Evolutionary conservation across 1,140 invertebrate species (phyloP).

Genomic region (Amphibalanus amphitrite): DNA sequence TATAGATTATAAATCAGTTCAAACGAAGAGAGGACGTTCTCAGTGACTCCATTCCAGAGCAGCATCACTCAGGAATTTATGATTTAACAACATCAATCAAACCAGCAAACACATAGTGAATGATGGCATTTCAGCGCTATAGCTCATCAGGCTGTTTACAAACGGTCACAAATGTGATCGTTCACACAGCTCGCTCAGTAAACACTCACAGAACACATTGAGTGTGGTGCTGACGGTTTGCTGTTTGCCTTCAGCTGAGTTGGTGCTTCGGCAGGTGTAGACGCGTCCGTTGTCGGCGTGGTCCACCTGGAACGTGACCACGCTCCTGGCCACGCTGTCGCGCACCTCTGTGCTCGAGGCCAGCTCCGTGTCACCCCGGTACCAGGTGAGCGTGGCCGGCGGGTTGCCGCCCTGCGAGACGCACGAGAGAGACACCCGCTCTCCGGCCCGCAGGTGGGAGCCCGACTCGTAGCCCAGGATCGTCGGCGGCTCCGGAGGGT

Average conservation of each 20-base stretch:
- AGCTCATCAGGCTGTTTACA: too few relatives aligned
- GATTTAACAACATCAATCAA: too few relatives aligned
- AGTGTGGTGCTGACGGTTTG: slow-evolving; percentile 15
- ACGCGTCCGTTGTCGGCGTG: slow-evolving; percentile 73
- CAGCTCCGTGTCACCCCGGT: slow-evolving; percentile 4
- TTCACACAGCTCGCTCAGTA: too few relatives aligned
- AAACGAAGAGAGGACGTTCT: too few relatives aligned
- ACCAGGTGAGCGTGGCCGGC: slow-evolving; percentile 36
- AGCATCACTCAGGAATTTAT: too few relatives aligned
- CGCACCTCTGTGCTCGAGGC: slow-evolving; percentile 16
- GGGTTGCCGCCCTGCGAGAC: slow-evolving; percentile 86
- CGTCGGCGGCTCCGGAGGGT: slow-evolving; percentile 74
- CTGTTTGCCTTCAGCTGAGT: slow-evolving; percentile 15
- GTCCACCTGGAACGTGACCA: slow-evolving; percentile 45
- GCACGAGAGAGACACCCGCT: slow-evolving; percentile 72
- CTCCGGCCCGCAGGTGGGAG: slow-evolving; percentile 65
- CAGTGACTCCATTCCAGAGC: too few relatives aligned
- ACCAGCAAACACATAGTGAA: too few relatives aligned
- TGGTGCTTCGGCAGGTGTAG: slow-evolving; percentile 67
- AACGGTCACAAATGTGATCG: too few relatives aligned
- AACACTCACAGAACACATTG: slow-evolving; percentile 23
- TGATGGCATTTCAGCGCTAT: too few relatives aligned
- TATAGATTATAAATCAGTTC: too few relatives aligned
- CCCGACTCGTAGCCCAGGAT: slow-evolving; percentile 79
- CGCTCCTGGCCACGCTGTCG: slow-evolving; percentile 23